Base-by-base conservation (phyloP, 2,888 invertebrate species). In the Parasteatoda lunata region DNA sequence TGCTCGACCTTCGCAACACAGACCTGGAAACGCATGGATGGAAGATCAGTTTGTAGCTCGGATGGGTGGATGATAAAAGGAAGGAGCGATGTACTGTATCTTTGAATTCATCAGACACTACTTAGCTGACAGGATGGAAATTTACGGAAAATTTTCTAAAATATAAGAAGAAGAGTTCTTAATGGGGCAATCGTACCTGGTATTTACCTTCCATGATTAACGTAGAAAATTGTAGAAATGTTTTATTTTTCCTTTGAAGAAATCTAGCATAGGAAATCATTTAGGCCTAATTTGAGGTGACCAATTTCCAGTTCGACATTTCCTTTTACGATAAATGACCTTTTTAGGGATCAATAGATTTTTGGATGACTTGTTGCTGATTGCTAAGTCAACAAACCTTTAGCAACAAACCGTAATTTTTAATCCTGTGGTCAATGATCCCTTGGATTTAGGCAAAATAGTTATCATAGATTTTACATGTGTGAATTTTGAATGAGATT, bases 81-180 rank as follows among this genome's bases (percentile, higher is more conserved):
- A 59, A 59, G n/a, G n/a, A 11, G 59, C 11, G n/a, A 59, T 59
- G 30, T 30, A 64, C 54, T 47, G 49, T 52, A 66, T 73, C 52
- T 69, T 66, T 48, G 49, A 64, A 52, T 30, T 30, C 30, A 30
- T 30, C 30, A 30, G 30, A n/a, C 68, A 5, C 54, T 68, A 81
- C 75, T 75, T 13, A n/a, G 78, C 69, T 69, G 69, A 51, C 84
- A 84, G 84, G 78, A 84, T 84, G 75, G 76, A 73, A 45, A 49
- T 70, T 51, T 52, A 52, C 71, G 54, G 70, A 70, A 83, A 84
- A 84, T 84, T 73, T 75, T 66, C 15, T 45, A 68, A 65, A 77
- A 77, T 77, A 30, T 30, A 30, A 30, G 30, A 30, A 30, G 30
- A 30, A 54, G 13, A 8, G 8, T 49, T 79, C 59, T 81, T 65